Evolutionary conservation across 2,888 invertebrate species (phyloP), one percentile per base, ranked within the genome.

Genomic region (Cosmorhoe ocellata): DNA sequence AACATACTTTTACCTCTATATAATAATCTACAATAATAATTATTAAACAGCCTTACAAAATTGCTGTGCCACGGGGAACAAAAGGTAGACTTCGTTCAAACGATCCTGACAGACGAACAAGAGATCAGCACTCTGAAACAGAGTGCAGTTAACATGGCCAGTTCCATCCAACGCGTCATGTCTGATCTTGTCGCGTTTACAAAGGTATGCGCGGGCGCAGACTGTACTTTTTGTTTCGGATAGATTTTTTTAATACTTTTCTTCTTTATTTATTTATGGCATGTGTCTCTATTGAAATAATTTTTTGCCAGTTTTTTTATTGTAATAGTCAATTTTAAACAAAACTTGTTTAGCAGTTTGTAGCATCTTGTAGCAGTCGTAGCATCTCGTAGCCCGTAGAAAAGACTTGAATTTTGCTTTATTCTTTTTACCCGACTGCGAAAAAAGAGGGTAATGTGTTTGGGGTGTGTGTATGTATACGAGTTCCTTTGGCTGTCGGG

Each of bases 121-220:
- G 88, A 90, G 55, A 59, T 74, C 1, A 63, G 49, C 26, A 49
- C 66, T 3, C 49, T 84, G 28, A 70, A 68, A 46, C 74, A 84
- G 51, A 71, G 76, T 31, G 70, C 76, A 0, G 22, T 32, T 1
- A 71, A 77, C n/a, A 70, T 89, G 60, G 67, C 62, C 7, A 56
- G 37, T 1, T 63, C 71, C 10, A 51, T 81, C 14, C 66, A 74
- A 22, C 61, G 61, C 1, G 63, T 79, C 1, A 63, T 87, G n/a
- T 60, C 73, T 2, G 84, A 87, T 37, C 72, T 88, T 0, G 76
- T 81, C 6, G 48, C 58, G 0, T 84, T 87, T 61, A 79, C 81
- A 8, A 86, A 86, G 84, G 89, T 85, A 10, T 1, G 18, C 18
- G 18, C 18, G 2, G 18, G 4, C n/a, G n/a, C n/a, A n/a, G n/a